These are phyloP conservation scores for Amyelois transitella DNA, from an alignment of 1,140 invertebrate species.

Conservation along the genomic window DNA sequence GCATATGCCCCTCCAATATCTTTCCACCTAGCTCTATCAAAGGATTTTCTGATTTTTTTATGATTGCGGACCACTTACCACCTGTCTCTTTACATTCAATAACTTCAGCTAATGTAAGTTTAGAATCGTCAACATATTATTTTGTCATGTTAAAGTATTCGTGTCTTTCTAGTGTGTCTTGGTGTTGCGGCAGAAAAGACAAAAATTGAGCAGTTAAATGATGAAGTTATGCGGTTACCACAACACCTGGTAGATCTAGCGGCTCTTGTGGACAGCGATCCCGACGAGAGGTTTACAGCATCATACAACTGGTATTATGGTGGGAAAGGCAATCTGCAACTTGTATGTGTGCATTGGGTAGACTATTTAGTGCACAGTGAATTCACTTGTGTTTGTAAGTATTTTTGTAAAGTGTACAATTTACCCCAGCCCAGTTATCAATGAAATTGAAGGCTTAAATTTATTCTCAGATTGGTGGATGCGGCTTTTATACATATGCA, in stretches of 20 bases:
- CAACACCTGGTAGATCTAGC: slow-evolving; percentile 48
- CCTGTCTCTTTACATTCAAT: too few species aligned
- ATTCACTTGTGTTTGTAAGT: slow-evolving; percentile 53
- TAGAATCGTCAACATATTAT: too few species aligned
- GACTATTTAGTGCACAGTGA: slow-evolving; percentile 55
- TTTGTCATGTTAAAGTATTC: background rate
- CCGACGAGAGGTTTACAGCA: slow-evolving; percentile 46
- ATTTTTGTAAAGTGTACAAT: slow-evolving; percentile 8
- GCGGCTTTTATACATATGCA: too few species aligned
- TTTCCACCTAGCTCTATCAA: too few species aligned
- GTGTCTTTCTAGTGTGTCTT: background rate
- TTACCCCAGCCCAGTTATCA: too few species aligned
- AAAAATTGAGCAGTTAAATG: slow-evolving; percentile 39
- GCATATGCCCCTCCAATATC: too few species aligned
- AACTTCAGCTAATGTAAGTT: too few species aligned
- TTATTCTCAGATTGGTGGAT: too few species aligned
- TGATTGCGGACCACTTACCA: too few species aligned
- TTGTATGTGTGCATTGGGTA: slow-evolving; percentile 29
- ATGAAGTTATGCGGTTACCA: slow-evolving; percentile 48
- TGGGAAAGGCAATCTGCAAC: slow-evolving; percentile 52
- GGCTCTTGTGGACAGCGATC: slow-evolving; percentile 43
- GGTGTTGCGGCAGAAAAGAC: background rate
- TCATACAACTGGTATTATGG: slow-evolving; percentile 63
- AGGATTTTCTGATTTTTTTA: too few species aligned
- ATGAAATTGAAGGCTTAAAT: too few species aligned